Conservation (phyloP, 2,113 vertebrate species). For the Scophthalmus maximus region DNA sequence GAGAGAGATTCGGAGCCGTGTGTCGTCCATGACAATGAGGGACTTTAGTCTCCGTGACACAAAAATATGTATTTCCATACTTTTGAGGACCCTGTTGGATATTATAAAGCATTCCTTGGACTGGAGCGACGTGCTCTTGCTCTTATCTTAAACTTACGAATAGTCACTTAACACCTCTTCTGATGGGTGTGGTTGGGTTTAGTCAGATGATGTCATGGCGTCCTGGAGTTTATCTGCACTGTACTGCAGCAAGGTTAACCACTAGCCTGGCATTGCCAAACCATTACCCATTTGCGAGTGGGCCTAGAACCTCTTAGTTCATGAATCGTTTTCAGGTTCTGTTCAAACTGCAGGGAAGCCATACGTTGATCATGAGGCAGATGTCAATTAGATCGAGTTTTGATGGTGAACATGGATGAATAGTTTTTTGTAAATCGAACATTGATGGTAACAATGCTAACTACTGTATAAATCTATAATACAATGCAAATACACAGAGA, state of each 20-base stretch:
- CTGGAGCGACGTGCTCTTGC: not conserved
- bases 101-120: slow-evolving; percentile 3
- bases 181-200: not conserved
- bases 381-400: not conserved
- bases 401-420: not conserved
- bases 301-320: too few species aligned
- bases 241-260: not conserved
- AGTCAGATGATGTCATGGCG: not conserved
- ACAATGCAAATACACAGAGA: not conserved
- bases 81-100: slow-evolving; percentile 6
- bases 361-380: not conserved
- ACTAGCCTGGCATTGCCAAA: not conserved
- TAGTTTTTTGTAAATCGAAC: too few species aligned
- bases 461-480: not conserved
- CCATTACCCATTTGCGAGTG: too few species aligned
- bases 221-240: not conserved
- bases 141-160: slow-evolving; percentile 1
- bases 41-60: slow-evolving; percentile 1
- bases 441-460: too few species aligned
- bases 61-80: not conserved
- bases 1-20: slow-evolving; percentile 12
- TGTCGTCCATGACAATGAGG: slow-evolving; percentile 36
- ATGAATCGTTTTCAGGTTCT: not conserved
- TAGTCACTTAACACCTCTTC: not conserved
- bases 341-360: not conserved